A percentile compares a stretch with the other conserved stretches of the same genome.
Evolutionary conservation across 2,797 vertebrate genomes (phyloP).

Genomic region (Argya squamiceps): DNA sequence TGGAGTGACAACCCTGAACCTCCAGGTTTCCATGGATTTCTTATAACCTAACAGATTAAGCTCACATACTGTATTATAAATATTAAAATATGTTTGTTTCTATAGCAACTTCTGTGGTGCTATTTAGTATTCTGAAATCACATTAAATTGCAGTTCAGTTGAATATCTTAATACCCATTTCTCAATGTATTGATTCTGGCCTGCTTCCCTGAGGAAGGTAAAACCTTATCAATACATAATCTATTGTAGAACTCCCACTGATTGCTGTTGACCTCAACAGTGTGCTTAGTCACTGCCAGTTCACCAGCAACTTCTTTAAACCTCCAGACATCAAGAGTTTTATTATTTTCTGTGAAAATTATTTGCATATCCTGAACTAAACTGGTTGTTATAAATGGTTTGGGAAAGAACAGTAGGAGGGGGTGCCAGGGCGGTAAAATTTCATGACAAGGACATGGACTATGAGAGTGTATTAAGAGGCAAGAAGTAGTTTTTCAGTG

Average conservation of each 20-base stretch:
- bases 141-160: background rate
- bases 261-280: background rate
- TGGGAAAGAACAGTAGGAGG: background rate
- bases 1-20: background rate
- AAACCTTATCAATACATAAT: background rate
- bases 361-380: background rate
- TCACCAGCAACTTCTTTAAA: background rate
- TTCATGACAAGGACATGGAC: background rate
- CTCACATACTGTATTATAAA: background rate
- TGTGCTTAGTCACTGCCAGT: background rate
- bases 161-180: background rate
- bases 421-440: background rate
- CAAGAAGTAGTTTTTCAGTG: background rate
- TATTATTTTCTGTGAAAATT: background rate
- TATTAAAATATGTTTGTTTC: constrained; percentile 22
- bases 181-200: background rate
- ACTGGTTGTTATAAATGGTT: background rate
- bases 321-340: background rate
- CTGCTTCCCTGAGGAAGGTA: background rate
- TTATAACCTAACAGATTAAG: background rate
- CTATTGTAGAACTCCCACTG: background rate
- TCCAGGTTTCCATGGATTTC: background rate
- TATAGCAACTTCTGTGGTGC: constrained; percentile 13
- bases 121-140: background rate
- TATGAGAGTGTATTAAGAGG: background rate